A percentile compares a stretch with the other conserved stretches of the same genome.
Evolutionary conservation across 2,888 invertebrate genomes (phyloP).

Genomic region (Dryobotodes eremita): DNA sequence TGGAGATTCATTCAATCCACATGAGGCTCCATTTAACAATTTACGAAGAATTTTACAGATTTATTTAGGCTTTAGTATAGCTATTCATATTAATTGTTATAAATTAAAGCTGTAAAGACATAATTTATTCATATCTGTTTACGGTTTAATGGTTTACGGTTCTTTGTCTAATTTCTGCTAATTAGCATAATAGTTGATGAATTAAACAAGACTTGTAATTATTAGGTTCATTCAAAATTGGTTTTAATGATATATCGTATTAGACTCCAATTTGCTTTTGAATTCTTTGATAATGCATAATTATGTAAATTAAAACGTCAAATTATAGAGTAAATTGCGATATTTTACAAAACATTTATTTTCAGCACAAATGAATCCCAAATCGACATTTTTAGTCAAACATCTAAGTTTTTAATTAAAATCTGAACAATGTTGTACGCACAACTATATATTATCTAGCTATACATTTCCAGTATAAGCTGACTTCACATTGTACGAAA

Average conservation of each 20-base stretch:
- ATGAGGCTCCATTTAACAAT: not conserved
- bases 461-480: too few species aligned
- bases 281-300: not conserved
- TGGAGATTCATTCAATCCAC: not conserved
- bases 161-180: conserved; percentile 5
- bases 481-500: too few species aligned
- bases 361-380: not conserved
- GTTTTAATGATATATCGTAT: conserved; percentile 10
- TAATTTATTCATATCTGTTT: not conserved
- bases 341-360: conserved; percentile 5
- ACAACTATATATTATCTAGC: too few species aligned
- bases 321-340: conserved; percentile 5
- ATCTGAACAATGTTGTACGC: not conserved
- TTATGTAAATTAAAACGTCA: conserved; percentile 17
- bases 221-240: not conserved
- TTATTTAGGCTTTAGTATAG: not conserved
- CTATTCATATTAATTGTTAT: not conserved
- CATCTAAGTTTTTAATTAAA: not conserved
- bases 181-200: conserved; percentile 29
- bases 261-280: conserved; percentile 2
- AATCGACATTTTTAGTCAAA: not conserved
- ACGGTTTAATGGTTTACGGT: not conserved
- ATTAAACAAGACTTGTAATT: conserved; percentile 2
- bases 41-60: not conserved
- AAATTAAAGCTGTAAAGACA: not conserved